A percentile compares a stretch with the other conserved stretches of the same genome.
Evolutionary conservation across 2,888 invertebrate genomes (phyloP).

Genomic region (Coecobrya sp.): DNA sequence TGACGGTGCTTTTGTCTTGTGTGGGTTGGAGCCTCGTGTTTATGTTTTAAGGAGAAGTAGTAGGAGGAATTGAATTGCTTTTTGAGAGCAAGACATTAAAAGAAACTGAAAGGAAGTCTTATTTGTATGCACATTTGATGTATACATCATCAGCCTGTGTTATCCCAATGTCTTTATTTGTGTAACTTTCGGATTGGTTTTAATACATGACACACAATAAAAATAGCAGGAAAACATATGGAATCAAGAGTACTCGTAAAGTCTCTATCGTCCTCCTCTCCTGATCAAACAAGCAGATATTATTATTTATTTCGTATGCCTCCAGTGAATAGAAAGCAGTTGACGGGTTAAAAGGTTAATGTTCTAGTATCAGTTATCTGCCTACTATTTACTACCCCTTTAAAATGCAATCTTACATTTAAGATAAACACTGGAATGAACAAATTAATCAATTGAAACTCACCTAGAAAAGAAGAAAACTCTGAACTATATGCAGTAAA

Average conservation of each 20-base stretch:
- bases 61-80: background rate
- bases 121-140: background rate
- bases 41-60: background rate
- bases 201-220: background rate
- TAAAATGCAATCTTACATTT: background rate
- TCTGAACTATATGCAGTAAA: too few species aligned
- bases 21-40: background rate
- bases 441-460: too few species aligned
- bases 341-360: background rate
- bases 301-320: background rate
- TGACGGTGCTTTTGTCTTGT: conserved; percentile 5
- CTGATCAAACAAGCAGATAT: conserved; percentile 11
- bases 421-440: too few species aligned
- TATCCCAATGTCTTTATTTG: background rate
- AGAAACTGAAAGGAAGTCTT: background rate
- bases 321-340: background rate
- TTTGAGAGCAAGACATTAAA: background rate
- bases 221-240: background rate
- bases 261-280: background rate
- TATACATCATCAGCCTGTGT: background rate
- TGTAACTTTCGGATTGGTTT: too few species aligned
- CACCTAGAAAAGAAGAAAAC: too few species aligned
- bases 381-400: background rate
- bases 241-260: conserved; percentile 8
- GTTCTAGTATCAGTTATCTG: background rate